These are phyloP conservation scores for Eulemur macaco DNA, from an alignment of 2,113 vertebrate species.

Conservation along the genomic window DNA sequence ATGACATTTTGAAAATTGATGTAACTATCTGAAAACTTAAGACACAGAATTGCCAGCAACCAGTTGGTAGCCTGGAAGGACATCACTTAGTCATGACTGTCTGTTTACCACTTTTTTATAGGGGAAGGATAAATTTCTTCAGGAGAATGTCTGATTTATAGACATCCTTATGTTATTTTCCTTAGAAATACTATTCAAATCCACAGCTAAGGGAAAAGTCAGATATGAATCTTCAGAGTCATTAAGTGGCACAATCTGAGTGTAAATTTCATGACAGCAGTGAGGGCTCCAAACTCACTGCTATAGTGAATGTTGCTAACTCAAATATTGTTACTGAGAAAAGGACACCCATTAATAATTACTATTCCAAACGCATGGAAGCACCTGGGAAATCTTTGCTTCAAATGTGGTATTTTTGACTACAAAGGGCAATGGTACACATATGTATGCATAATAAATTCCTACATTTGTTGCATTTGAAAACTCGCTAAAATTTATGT, in stretches of 20 bases:
- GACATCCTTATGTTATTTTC: slow-evolving; percentile 35
- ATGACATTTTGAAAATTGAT: slow-evolving; percentile 70
- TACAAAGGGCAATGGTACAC: background rate
- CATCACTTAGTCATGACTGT: slow-evolving; percentile 24
- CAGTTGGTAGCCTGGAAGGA: background rate
- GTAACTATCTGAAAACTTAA: slow-evolving; percentile 64
- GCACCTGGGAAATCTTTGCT: background rate
- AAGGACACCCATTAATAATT: slow-evolving; percentile 48
- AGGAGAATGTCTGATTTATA: slow-evolving; percentile 31
- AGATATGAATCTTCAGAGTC: background rate
- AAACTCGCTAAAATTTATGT: slow-evolving; percentile 51
- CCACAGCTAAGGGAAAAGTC: background rate
- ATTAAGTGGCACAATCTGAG: slow-evolving; percentile 25
- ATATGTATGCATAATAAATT: slow-evolving; percentile 20
- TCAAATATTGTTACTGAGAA: slow-evolving; percentile 32
- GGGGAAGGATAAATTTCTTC: slow-evolving; percentile 20
- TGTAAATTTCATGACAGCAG: slow-evolving; percentile 32
- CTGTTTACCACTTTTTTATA: slow-evolving; percentile 39
- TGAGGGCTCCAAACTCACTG: background rate
- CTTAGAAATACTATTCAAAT: slow-evolving; percentile 42
- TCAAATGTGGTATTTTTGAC: slow-evolving; percentile 3
- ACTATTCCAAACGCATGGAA: slow-evolving; percentile 17
- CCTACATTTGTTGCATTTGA: slow-evolving; percentile 25
- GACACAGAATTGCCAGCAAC: slow-evolving; percentile 43
- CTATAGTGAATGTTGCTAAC: slow-evolving; percentile 12